Evolutionary conservation across 2,888 invertebrate species (phyloP), one percentile per base, ranked within the genome.

Genomic region (Pachliopta kotzebuea): DNA sequence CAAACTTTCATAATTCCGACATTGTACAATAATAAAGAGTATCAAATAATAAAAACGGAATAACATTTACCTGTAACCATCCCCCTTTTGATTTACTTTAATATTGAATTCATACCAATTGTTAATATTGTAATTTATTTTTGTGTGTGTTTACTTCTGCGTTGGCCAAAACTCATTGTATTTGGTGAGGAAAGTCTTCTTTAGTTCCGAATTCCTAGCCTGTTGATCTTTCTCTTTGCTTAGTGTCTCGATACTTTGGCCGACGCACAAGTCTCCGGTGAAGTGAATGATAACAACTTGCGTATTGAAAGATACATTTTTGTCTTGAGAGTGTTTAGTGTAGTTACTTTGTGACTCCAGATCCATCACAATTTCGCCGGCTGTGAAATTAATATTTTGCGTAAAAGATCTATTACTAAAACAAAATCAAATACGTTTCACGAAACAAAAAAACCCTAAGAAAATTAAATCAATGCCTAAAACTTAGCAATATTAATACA

Each of bases 211-310:
- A 77, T 94, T 94, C 62, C 94, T 86, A 4, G 93, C 92, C 74
- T 94, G 94, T 70, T 94, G 94, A 70, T 94, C 94, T 53, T 93
- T 87, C 74, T 94, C 94, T 75, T 94, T 94, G 81, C 94, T 94
- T 17, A 94, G 82, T 0, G 93, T 93, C 75, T 94, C 94, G 26
- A 92, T 93, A 68, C 93, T 92, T 67, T 92, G 91, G 0, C 90
- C 88, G 14, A 92, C 83, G 76, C 88, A 90, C 23, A 88, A 79
- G 71, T 94, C 93, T 0, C 93, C 93, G n/a, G 92, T 93, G 74
- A 94, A 94, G 76, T 94, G 94, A 49, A 94, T 93, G 42, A 94
- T 94, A 67, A 93, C 88, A 7, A 94, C 94, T 83, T 94, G 93
- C 0, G 88, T 88, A 76, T 91, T 90, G 71, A 91, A 91, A 2